phyloP scores from a whole-genome alignment of 2,797 vertebrate genomes.

The Enteromius unitaeniatus region DNA sequence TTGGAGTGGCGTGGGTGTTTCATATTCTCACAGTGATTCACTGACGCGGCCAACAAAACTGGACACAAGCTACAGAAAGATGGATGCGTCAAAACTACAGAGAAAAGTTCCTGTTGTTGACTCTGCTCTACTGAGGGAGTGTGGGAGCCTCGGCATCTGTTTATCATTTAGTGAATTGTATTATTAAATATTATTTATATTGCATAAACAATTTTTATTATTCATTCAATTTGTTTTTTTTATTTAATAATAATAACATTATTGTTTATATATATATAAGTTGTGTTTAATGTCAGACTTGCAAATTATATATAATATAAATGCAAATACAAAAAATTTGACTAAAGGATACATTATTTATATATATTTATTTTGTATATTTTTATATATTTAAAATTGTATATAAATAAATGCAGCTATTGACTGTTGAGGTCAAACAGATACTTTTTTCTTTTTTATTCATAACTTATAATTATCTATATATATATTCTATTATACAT shows the following conservation, averaged over 20 bases:
- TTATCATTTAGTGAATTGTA: slow-evolving; percentile 26
- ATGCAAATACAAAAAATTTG: too few relatives aligned
- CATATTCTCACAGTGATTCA: slow-evolving; percentile 38
- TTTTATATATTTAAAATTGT: too few relatives aligned
- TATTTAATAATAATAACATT: neutral
- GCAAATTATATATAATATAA: neutral
- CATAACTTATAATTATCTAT: too few relatives aligned
- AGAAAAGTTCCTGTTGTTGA: slow-evolving; percentile 11
- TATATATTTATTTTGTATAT: too few relatives aligned
- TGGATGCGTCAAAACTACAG: neutral
- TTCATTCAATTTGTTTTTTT: neutral
- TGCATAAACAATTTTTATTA: neutral
- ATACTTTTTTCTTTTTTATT: too few relatives aligned
- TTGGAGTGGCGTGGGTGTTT: slow-evolving; percentile 11
- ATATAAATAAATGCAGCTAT: too few relatives aligned
- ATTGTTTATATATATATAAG: neutral
- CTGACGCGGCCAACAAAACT: slow-evolving; percentile 19
- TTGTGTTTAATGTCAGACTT: too few relatives aligned
- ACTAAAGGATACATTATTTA: too few relatives aligned
- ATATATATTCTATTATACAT: too few relatives aligned
- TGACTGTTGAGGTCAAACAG: too few relatives aligned
- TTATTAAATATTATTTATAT: slow-evolving; percentile 1
- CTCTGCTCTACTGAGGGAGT: neutral
- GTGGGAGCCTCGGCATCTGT: neutral
- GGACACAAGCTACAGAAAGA: slow-evolving; percentile 20